These are phyloP conservation scores for Parazoanthus atlanticus DNA, from an alignment of 92 coral and sea anemone species.

Conservation along the genomic window DNA sequence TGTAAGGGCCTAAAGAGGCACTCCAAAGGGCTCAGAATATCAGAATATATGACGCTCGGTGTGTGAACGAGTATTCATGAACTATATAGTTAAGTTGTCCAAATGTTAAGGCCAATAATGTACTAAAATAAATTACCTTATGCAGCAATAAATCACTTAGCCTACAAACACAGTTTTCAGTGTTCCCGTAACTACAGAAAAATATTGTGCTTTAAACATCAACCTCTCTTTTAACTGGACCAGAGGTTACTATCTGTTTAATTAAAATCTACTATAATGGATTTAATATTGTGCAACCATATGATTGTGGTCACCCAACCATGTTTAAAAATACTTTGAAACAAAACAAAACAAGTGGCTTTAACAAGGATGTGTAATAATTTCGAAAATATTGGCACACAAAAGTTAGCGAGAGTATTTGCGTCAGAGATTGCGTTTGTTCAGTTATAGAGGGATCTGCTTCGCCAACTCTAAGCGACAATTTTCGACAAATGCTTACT, in stretches of 20 bases:
- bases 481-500: not conserved
- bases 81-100: not conserved
- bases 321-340: no score
- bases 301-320: not conserved
- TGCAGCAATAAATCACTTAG: not conserved
- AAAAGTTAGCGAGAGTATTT: not conserved
- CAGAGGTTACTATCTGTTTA: no score
- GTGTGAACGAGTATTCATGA: not conserved
- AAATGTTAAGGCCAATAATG: no score
- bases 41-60: not conserved
- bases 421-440: not conserved
- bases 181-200: not conserved
- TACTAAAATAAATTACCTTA: not conserved
- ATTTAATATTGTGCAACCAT: not conserved
- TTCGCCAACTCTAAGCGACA: not conserved
- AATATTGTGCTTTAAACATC: not conserved
- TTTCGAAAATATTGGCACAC: not conserved
- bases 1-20: not conserved
- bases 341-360: no score
- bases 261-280: no score
- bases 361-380: no score
- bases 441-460: not conserved
- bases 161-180: not conserved
- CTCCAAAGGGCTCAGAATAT: not conserved
- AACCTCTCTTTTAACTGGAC: no score